Base-by-base conservation (phyloP, 2,797 vertebrate genomes). In the Oryzias dopingdopingensis region DNA sequence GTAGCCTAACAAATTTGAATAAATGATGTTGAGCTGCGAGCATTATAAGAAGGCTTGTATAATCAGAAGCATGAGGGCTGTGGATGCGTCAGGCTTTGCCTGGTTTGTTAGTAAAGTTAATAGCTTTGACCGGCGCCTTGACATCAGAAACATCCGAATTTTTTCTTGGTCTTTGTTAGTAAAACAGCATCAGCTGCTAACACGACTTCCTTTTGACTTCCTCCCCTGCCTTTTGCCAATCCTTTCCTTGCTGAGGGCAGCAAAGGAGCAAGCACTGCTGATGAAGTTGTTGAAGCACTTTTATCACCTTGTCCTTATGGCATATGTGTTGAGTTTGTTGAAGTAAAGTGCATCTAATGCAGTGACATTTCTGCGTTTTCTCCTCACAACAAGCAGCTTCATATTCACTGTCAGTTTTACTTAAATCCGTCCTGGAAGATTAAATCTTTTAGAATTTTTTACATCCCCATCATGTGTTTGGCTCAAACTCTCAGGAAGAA, bases 71-170 rank as follows among this genome's bases (percentile, higher is more conserved):
- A 42, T 41, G 37, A 5, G 41, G 63, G 70, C 51, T 65, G 54
- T 62, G 41, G 42, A 49, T 59, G 70, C 71, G 41, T 51, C 0
- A 51, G 44, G 58, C 58, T 52, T 72, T 12, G 23, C 53, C 63
- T 65, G 40, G 47, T 63, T 79, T 84, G 78, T 79, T 54, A 43
- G 70, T 26, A 53, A 59, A 75, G 76, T 84, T 84, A 81, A 82
- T 81, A 62, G 70, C 62, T 82, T 76, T 75, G 75, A 83, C 70
- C 56, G 29, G 42, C 29, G 58, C 66, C 58, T 66, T 55, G 51
- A 65, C 24, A 41, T 64, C 32, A 13, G 43, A 65, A 70, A 62
- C 62, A 47, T 76, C 59, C 52, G 26, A 29, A 56, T 50, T 32
- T 62, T 68, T 50, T 84, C 77, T 75, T 59, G 70, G 76, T 77